These are phyloP conservation scores for Diploscapter pachys DNA, from an alignment of 1,140 invertebrate species.

Conservation along the genomic window DNA sequence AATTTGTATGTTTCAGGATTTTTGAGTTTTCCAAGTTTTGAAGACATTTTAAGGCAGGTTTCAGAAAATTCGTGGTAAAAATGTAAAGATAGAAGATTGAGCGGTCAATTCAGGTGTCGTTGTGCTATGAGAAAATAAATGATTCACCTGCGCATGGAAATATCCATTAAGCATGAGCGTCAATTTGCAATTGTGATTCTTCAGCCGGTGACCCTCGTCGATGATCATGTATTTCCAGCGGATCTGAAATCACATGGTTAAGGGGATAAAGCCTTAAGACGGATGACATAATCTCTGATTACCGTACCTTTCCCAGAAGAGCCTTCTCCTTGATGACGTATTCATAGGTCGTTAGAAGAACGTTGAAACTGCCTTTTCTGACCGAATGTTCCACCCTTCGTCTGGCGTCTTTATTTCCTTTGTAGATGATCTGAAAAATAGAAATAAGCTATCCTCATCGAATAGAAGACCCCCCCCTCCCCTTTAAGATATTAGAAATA, in stretches of 20 bases:
- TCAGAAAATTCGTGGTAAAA: too few species aligned
- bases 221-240: conserved; percentile 82
- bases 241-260: conserved; percentile 38
- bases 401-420: conserved; percentile 80
- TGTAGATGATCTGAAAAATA: conserved; percentile 76
- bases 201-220: conserved; percentile 98
- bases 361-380: conserved; percentile 89
- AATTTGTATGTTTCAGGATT: too few species aligned
- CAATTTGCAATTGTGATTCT: conserved; percentile 98
- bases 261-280: conserved; percentile 1
- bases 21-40: too few species aligned
- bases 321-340: conserved; percentile 97
- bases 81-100: too few species aligned
- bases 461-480: too few species aligned
- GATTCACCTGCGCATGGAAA: conserved; percentile 72
- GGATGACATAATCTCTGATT: too few species aligned
- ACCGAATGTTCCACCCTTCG: conserved; percentile 81
- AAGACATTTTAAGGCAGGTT: too few species aligned
- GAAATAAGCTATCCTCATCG: too few species aligned
- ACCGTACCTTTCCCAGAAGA: conserved; percentile 79
- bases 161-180: conserved; percentile 91
- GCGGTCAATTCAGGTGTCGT: too few species aligned
- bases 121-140: too few species aligned
- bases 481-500: too few species aligned
- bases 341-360: conserved; percentile 94